These are phyloP conservation scores for Pandion haliaetus DNA, from an alignment of 2,113 vertebrate genomes.

Conservation along the genomic window DNA sequence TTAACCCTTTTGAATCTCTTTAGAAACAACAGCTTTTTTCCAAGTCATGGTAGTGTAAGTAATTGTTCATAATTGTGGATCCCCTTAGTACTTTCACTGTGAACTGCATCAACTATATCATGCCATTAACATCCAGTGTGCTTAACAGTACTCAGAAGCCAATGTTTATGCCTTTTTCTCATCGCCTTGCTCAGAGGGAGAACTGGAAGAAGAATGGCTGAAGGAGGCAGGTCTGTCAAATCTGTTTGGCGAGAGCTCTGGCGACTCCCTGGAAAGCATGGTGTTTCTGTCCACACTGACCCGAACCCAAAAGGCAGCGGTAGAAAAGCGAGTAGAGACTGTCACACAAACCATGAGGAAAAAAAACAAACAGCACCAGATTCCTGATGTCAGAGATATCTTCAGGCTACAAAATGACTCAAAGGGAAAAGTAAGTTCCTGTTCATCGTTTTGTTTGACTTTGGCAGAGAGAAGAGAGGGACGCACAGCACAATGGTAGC, in stretches of 20 bases:
- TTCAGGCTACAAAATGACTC: slow-evolving; percentile 79
- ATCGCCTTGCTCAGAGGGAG: slow-evolving; percentile 81
- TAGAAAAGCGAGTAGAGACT: slow-evolving; percentile 85
- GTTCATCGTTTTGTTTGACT: not conserved
- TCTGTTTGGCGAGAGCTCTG: slow-evolving; percentile 81
- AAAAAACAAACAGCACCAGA: slow-evolving; percentile 87
- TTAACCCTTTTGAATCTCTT: not conserved
- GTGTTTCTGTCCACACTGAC: slow-evolving; percentile 90
- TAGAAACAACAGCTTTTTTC: not conserved
- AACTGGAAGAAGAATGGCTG: slow-evolving; percentile 95
- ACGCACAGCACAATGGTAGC: not conserved
- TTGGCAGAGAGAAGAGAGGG: not conserved
- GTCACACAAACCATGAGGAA: slow-evolving; percentile 90
- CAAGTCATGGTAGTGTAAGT: not conserved
- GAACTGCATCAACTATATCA: not conserved
- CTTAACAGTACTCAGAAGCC: not conserved
- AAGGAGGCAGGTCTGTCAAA: slow-evolving; percentile 90
- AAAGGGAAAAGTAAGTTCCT: slow-evolving; percentile 73
- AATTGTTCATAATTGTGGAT: not conserved
- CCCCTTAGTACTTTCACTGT: not conserved
- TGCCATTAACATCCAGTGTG: not conserved
- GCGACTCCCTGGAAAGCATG: slow-evolving; percentile 82
- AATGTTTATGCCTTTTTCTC: not conserved
- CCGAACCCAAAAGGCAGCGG: slow-evolving; percentile 87
- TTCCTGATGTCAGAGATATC: slow-evolving; percentile 95